Percentiles rank a stretch among this genome's conserved stretches.
These are phyloP conservation scores for Melanophora roralis DNA, from an alignment of 2,888 invertebrate genomes.

Conservation along the genomic window DNA sequence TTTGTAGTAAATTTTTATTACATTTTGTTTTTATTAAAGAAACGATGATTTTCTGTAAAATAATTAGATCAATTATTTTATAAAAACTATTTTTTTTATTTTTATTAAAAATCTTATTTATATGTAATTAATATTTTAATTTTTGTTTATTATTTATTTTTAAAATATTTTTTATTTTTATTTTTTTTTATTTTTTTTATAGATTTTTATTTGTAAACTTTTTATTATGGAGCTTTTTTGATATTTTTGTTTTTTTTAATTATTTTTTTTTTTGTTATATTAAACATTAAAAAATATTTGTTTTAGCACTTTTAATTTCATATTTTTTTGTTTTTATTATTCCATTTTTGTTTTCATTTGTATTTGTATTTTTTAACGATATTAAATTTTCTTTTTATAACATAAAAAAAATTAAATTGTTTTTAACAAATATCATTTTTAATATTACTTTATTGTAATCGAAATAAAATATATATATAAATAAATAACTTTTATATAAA, in stretches of 20 bases:
- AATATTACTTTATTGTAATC: too few species aligned
- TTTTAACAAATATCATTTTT: too few species aligned
- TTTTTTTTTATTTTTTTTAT: neutral
- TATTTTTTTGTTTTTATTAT: too few species aligned
- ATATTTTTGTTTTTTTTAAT: neutral
- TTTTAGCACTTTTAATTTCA: too few species aligned
- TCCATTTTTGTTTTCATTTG: too few species aligned
- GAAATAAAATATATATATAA: too few species aligned
- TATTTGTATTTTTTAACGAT: too few species aligned
- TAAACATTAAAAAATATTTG: too few species aligned
- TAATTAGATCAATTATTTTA: neutral
- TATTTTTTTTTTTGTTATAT: neutral
- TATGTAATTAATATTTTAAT: neutral
- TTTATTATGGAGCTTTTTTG: neutral
- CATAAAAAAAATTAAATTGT: too few species aligned
- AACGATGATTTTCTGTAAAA: neutral
- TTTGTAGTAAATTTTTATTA: slow-evolving; percentile 6
- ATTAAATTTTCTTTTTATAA: too few species aligned
- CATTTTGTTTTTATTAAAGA: slow-evolving; percentile 11
- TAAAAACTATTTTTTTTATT: neutral
- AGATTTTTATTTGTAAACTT: neutral
- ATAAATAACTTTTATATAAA: too few species aligned
- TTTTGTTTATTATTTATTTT: neutral
- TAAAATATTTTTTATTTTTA: neutral
- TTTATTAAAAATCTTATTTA: too few species aligned